Base-by-base conservation (phyloP, 1,140 invertebrate genomes). In the Dysdera silvatica region DNA sequence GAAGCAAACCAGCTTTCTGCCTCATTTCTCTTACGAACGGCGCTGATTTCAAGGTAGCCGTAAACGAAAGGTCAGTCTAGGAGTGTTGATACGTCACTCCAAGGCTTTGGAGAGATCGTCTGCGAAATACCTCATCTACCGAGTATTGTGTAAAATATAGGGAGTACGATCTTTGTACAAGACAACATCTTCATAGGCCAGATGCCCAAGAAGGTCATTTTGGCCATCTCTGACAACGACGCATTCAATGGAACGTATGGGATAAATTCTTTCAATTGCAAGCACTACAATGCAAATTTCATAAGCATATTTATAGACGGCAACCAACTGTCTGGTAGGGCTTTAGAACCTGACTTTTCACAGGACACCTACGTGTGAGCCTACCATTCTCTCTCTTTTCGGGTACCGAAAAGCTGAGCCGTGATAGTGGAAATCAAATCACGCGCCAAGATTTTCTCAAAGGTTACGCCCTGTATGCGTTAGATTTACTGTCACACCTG, bases 1-100 rank as follows among this genome's bases (percentile, higher is more conserved):
- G 47, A 24, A 59, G 57, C 29, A 59, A 59, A 35, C 31, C 18
- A n/a, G 43, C 41, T 14, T 41, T 61, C 53, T 52, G 48, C 41
- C 48, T 53, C 12, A 3, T 52, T 23, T n/a, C n/a, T n/a, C n/a
- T n/a, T n/a, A n/a, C n/a, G n/a, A 23, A 14, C 14, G 4, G 23
- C 5, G 16, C 18, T 4, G n/a, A 16, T 8, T 43, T 24, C 23
- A 61, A 51, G 37, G 48, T 43, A 37, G 18, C 33, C 16, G 16
- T 61, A 18, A 32, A 61, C 12, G 3, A 51, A 2, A 23, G 4
- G 26, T 43, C 2, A 53, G 33, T 12, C 37, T 28, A 16, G 35
- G 37, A 5, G 48, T 61, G 16, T 23, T 24, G 16, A n/a, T 61
- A 6, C 47, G 48, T n/a, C 35, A 52, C 18, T 24, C 35, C 5